phyloP scores from a whole-genome alignment of 37 sponge, comb jelly and placozoan genomes.

The Ianthella basta region DNA sequence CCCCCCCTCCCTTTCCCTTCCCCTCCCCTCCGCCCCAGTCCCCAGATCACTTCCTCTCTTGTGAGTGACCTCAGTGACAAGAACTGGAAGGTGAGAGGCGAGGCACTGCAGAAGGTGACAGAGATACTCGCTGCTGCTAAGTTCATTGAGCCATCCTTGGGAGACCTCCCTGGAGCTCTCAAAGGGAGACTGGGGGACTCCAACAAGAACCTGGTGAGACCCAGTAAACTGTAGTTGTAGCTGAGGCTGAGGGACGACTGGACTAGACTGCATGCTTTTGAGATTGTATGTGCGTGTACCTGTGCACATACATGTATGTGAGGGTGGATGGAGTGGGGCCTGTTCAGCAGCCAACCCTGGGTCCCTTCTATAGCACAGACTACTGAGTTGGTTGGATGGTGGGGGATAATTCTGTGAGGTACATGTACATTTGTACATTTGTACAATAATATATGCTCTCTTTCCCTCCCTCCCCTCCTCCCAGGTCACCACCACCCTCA shows the following conservation, averaged over 20 bases:
- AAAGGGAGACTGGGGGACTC: constrained; percentile 82
- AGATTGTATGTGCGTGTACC: too few species aligned
- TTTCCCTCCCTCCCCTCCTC: background rate
- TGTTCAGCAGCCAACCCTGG: too few species aligned
- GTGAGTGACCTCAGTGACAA: constrained; percentile 84
- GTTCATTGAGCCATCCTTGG: constrained; percentile 83
- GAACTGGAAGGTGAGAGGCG: constrained; percentile 89
- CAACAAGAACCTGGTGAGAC: constrained; percentile 85
- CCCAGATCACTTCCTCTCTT: constrained; percentile 64
- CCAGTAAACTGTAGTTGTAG: background rate
- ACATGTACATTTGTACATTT: too few species aligned
- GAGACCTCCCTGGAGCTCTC: constrained; percentile 82
- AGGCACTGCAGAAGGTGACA: constrained; percentile 73
- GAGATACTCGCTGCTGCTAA: constrained; percentile 75
- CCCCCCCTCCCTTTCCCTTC: too few species aligned
- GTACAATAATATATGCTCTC: background rate
- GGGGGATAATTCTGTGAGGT: too few species aligned
- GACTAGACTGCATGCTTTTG: too few species aligned
- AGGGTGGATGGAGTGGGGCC: too few species aligned
- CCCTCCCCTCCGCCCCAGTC: constrained; percentile 1
- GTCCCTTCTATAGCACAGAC: too few species aligned
- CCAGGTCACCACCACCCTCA: constrained; percentile 71
- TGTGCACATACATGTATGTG: too few species aligned
- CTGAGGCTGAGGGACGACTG: background rate
- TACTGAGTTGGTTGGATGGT: too few species aligned